Base-by-base conservation (phyloP, 2,888 invertebrate species). In the Bombylius major region DNA sequence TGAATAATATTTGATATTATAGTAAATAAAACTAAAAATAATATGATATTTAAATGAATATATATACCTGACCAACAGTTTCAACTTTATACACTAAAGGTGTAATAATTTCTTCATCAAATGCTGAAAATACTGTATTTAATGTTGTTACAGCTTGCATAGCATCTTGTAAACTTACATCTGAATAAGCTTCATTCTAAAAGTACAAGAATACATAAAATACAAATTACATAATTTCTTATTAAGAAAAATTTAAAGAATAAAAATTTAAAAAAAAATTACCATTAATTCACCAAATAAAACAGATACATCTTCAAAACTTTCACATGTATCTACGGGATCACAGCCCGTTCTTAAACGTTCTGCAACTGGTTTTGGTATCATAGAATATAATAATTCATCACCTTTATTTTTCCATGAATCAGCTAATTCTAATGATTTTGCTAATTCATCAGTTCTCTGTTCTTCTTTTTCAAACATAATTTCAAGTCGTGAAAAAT, bases 21-120 rank as follows among this genome's bases (percentile, higher is more conserved):
- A n/a, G n/a, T 51, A 47, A 52, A 47, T 44, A 53, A 5, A 34
- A 51, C 46, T 42, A 13, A 49, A 45, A 33, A 7, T 44, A 58
- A 51, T n/a, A n/a, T n/a, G n/a, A 23, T 2, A 23, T 23, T 51
- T 39, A 47, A 52, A 54, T 42, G 36, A 34, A 31, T 13, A 45
- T 14, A 14, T 57, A 50, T 55, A 85, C 83, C 70, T 85, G 87
- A n/a, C 93, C 94, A 1, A 94, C 89, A 0, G 94, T 94, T 76
- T 94, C 94, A 57, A 94, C 93, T 82, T 94, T 94, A 69, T 93
- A 94, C 4, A 92, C 91, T 56, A 88, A 80, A 62, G 88, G 89
- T 44, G 84, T 80, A 65, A 93, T 90, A 66, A 91, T 84, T 50
- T 92, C 79, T 34, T 86, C 78, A 71, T 94, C 94, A 63, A 93